phyloP scores from a whole-genome alignment of 2,888 invertebrate genomes.

The Azorinus chamasolen region DNA sequence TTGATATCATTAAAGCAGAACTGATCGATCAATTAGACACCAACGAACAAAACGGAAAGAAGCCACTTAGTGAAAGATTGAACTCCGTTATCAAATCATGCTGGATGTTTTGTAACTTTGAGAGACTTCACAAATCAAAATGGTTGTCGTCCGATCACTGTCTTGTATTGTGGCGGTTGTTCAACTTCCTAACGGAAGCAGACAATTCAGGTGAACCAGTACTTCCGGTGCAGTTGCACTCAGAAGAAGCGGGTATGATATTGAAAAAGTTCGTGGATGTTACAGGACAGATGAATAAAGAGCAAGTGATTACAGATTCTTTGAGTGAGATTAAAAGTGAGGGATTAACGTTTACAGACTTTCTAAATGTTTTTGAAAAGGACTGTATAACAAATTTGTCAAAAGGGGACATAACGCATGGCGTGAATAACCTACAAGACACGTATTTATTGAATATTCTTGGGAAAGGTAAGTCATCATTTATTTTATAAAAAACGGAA shows the following conservation, averaged over 20 bases:
- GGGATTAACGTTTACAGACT: conserved; percentile 50
- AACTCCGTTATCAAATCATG: conserved; percentile 50
- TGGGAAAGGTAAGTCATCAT: conserved; percentile 39
- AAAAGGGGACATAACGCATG: conserved; percentile 41
- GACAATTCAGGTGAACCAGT: conserved; percentile 82
- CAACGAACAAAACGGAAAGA: neutral
- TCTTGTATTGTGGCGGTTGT: conserved; percentile 88
- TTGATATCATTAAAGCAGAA: conserved; percentile 62
- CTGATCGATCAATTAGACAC: conserved; percentile 52
- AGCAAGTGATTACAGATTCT: conserved; percentile 20
- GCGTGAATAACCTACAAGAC: conserved; percentile 49
- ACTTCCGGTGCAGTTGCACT: conserved; percentile 74
- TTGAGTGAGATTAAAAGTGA: conserved; percentile 24
- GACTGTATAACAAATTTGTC: conserved; percentile 44
- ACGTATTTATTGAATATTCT: conserved; percentile 51
- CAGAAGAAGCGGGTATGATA: conserved; percentile 72
- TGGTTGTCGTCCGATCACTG: conserved; percentile 87
- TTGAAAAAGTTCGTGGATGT: conserved; percentile 47
- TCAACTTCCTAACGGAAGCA: conserved; percentile 92
- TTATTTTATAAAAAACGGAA: no score
- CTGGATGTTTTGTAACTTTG: conserved; percentile 57
- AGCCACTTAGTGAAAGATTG: conserved; percentile 30
- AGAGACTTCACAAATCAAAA: conserved; percentile 35
- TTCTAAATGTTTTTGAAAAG: conserved; percentile 59
- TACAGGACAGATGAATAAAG: conserved; percentile 60